A percentile compares a stretch with the other conserved stretches of the same genome.
phyloP scores from a whole-genome alignment of 2,113 vertebrate genomes.

The Podiceps cristatus region DNA sequence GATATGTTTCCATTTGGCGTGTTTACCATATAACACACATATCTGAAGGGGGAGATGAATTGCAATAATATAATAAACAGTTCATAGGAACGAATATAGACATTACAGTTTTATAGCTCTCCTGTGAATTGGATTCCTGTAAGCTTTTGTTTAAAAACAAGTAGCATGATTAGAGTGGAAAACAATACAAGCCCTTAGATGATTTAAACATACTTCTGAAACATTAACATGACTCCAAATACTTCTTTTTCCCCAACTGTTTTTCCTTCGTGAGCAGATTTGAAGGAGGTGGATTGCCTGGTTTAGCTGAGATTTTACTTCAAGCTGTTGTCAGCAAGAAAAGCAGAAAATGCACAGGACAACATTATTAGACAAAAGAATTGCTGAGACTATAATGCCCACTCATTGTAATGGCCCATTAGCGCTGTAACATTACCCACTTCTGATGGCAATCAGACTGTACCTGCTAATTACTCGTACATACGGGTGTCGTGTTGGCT shows the following conservation, averaged over 20 bases:
- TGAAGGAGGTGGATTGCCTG: neutral
- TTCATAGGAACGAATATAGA: neutral
- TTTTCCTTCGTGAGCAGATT: neutral
- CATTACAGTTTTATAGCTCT: neutral
- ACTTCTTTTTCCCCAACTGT: neutral
- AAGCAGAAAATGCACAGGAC: neutral
- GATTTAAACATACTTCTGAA: neutral
- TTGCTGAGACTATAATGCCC: neutral
- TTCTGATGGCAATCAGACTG: neutral
- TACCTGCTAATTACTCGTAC: conserved; percentile 12
- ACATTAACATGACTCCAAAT: neutral
- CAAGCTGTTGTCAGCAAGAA: neutral
- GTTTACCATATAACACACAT: neutral
- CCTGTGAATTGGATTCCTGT: neutral
- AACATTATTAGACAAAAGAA: neutral
- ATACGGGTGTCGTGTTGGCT: neutral
- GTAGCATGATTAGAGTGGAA: neutral
- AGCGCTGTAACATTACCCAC: neutral
- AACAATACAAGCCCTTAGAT: neutral
- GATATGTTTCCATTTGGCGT: neutral
- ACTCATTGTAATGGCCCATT: neutral
- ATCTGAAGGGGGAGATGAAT: neutral
- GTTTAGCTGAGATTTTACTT: neutral
- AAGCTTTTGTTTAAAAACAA: conserved; percentile 35
- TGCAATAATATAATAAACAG: neutral